Evolutionary conservation across 2,797 vertebrate genomes (phyloP).

Genomic region (Sibirionetta formosa): DNA sequence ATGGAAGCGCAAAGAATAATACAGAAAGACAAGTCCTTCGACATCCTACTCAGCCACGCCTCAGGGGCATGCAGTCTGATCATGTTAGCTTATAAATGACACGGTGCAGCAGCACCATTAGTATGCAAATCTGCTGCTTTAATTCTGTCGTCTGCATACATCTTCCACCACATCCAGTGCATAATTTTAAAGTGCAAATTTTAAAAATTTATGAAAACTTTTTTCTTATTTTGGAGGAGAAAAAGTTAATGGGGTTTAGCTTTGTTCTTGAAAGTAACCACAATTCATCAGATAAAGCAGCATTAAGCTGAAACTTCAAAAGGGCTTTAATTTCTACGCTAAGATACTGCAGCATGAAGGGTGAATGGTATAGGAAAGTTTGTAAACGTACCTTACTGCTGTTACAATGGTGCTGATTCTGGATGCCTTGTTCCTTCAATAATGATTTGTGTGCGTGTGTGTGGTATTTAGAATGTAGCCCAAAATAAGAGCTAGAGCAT

Average conservation of each 20-base stretch:
- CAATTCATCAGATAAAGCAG: neutral
- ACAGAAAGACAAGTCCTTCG: neutral
- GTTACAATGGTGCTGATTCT: neutral
- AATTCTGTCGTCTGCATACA: neutral
- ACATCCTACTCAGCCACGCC: neutral
- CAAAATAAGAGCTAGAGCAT: neutral
- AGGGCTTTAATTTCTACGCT: neutral
- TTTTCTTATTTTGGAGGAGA: neutral
- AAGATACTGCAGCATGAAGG: neutral
- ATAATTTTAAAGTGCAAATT: constrained; percentile 83
- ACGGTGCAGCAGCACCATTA: neutral
- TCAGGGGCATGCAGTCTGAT: fast-evolving
- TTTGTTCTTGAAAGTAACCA: constrained; percentile 24
- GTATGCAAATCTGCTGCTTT: neutral
- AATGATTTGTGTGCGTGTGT: neutral
- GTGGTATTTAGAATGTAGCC: neutral
- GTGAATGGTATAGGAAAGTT: neutral
- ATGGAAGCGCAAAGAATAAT: neutral
- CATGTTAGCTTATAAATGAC: neutral
- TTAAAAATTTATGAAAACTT: neutral
- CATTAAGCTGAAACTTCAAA: neutral
- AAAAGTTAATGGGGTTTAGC: neutral
- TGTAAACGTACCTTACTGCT: neutral
- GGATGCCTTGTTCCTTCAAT: neutral
- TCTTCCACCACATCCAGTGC: constrained; percentile 69